A percentile compares a stretch with the other conserved stretches of the same genome.
Evolutionary conservation across 2,113 vertebrate genomes (phyloP).

Genomic region (Anhinga rufa): DNA sequence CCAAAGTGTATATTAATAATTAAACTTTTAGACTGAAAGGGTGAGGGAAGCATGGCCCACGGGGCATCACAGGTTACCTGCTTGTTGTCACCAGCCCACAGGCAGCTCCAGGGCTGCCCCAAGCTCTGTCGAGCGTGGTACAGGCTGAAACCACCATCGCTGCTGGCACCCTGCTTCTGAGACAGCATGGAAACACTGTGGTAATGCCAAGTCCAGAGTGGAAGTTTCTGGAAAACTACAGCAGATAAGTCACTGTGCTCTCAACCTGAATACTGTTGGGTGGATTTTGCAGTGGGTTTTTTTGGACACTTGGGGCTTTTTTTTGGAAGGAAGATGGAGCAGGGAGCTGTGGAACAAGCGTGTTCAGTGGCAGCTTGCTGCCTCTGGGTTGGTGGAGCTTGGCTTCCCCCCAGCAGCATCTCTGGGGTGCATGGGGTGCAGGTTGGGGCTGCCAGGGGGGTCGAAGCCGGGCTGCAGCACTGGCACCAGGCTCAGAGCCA

Average conservation of each 20-base stretch:
- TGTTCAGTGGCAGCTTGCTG: background rate
- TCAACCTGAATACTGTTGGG: fast-evolving
- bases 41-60: fast-evolving
- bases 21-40: background rate
- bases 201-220: background rate
- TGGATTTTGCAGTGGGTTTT: background rate
- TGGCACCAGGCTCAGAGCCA: fast-evolving
- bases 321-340: background rate
- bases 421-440: background rate
- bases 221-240: background rate
- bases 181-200: fast-evolving
- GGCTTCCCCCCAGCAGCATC: background rate
- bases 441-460: background rate
- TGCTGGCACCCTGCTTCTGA: background rate
- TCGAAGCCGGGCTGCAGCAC: background rate
- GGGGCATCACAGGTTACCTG: fast-evolving
- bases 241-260: background rate
- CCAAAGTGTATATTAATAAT: background rate
- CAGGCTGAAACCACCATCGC: background rate
- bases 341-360: fast-evolving
- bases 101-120: background rate
- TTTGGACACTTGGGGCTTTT: background rate
- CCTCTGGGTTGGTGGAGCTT: background rate
- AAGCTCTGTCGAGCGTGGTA: background rate
- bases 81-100: fast-evolving